Conservation (phyloP, 2,888 invertebrate species). For the Dorcus parallelipipedus region DNA sequence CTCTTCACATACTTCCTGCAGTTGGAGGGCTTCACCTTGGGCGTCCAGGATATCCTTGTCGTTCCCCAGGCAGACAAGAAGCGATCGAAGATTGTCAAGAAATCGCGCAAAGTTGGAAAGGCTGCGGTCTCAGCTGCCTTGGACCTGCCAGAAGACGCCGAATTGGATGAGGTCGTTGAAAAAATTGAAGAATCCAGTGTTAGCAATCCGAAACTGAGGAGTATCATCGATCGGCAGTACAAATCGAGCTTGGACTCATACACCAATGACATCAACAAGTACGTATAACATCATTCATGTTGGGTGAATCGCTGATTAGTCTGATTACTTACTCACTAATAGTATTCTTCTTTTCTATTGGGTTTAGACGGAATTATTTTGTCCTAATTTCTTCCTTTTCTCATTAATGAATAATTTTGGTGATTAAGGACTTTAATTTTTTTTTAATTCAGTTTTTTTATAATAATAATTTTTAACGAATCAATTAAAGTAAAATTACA, state of each 20-base stretch:
- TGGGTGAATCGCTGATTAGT: background rate
- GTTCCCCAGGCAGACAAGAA: conserved; percentile 67
- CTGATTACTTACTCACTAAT: too few relatives aligned
- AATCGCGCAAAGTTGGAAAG: conserved; percentile 53
- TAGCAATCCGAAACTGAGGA: conserved; percentile 72
- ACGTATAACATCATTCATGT: conserved; percentile 22
- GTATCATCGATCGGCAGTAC: conserved; percentile 78
- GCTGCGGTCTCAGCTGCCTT: conserved; percentile 59
- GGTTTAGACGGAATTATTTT: too few relatives aligned
- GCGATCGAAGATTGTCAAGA: conserved; percentile 65
- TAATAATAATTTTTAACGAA: too few relatives aligned
- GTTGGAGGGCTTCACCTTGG: conserved; percentile 89
- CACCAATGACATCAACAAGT: conserved; percentile 89
- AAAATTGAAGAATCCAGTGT: conserved; percentile 68
- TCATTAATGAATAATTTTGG: too few relatives aligned
- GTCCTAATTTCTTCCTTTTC: too few relatives aligned
- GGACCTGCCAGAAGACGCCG: conserved; percentile 59
- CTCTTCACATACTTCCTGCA: conserved; percentile 89
- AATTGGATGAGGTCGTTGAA: conserved; percentile 58
- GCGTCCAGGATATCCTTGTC: conserved; percentile 92
- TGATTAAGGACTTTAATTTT: too few relatives aligned
- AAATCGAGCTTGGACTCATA: conserved; percentile 76
- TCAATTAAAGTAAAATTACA: too few relatives aligned
- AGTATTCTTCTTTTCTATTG: too few relatives aligned
- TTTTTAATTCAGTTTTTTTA: too few relatives aligned